A percentile compares a stretch with the other conserved stretches of the same genome.
These are phyloP conservation scores for Cotesia typhae DNA, from an alignment of 1,140 invertebrate genomes.

Conservation along the genomic window DNA sequence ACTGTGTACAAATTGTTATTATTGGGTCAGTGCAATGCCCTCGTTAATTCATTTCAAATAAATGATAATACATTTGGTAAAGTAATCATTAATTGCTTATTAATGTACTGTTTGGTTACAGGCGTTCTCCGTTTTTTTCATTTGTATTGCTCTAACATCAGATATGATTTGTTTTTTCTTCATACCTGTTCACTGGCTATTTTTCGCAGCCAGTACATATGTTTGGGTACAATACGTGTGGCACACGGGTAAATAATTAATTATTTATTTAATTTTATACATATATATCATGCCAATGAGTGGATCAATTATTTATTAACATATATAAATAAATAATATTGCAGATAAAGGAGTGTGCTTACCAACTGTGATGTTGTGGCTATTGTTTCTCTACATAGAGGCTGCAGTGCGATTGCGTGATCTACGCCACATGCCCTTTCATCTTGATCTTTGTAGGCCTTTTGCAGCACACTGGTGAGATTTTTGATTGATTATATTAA, in stretches of 20 bases:
- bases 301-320: conserved; percentile 25
- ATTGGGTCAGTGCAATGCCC: conserved; percentile 15
- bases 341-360: conserved; percentile 92
- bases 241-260: conserved; percentile 83
- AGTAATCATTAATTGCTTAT: not conserved
- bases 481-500: conserved; percentile 46
- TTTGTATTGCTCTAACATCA: conserved; percentile 96
- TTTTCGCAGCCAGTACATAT: conserved; percentile 97
- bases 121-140: conserved; percentile 98
- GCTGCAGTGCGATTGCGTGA: conserved; percentile 88
- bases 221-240: conserved; percentile 99
- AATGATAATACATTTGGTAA: not conserved
- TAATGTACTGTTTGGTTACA: conserved; percentile 67
- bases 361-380: conserved; percentile 93
- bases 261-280: not conserved
- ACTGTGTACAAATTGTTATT: conserved; percentile 4
- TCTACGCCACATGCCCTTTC: conserved; percentile 86
- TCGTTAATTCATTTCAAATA: conserved; percentile 3
- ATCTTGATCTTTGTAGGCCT: conserved; percentile 94
- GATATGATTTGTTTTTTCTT: conserved; percentile 99
- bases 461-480: conserved; percentile 96
- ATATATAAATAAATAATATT: conserved; percentile 41
- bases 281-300: not conserved
- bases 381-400: conserved; percentile 95
- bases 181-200: conserved; percentile 97